Evolutionary conservation across 2,113 vertebrate genomes (phyloP).

Genomic region (Nestor notabilis): DNA sequence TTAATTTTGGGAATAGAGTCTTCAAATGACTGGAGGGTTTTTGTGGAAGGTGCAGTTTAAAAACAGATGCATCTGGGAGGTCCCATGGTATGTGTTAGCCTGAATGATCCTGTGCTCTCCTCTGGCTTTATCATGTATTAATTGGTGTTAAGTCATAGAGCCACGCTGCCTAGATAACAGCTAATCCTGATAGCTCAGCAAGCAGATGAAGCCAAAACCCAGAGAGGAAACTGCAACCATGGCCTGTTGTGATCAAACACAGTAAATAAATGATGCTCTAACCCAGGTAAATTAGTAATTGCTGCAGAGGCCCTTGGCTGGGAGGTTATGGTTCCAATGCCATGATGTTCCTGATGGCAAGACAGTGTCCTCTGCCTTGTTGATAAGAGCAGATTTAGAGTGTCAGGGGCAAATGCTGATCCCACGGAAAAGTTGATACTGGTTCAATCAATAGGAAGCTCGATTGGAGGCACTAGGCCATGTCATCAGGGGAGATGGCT

Average conservation of each 20-base stretch:
- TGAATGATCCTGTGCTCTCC: background rate
- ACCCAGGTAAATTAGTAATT: accelerated
- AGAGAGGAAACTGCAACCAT: accelerated
- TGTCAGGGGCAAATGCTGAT: background rate
- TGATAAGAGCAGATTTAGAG: background rate
- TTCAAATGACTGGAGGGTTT: background rate
- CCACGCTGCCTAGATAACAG: background rate
- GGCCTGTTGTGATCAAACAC: accelerated
- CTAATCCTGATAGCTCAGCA: background rate
- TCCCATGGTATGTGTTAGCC: background rate
- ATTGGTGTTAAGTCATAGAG: background rate
- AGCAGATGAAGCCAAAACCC: background rate
- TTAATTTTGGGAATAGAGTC: background rate
- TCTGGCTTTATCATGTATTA: background rate
- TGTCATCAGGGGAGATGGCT: background rate
- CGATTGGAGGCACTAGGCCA: accelerated
- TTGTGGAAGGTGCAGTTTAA: accelerated
- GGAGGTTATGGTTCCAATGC: accelerated
- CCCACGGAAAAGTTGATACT: background rate
- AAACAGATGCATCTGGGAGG: background rate
- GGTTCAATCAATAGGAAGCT: background rate
- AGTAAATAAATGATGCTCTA: accelerated
- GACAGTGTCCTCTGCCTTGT: accelerated
- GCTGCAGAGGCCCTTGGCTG: accelerated
- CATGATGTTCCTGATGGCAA: accelerated